Evolutionary conservation across 2,113 vertebrate genomes (phyloP), one percentile per base, ranked within the genome.

Genomic region (Stomatorhinus ivindoensis): DNA sequence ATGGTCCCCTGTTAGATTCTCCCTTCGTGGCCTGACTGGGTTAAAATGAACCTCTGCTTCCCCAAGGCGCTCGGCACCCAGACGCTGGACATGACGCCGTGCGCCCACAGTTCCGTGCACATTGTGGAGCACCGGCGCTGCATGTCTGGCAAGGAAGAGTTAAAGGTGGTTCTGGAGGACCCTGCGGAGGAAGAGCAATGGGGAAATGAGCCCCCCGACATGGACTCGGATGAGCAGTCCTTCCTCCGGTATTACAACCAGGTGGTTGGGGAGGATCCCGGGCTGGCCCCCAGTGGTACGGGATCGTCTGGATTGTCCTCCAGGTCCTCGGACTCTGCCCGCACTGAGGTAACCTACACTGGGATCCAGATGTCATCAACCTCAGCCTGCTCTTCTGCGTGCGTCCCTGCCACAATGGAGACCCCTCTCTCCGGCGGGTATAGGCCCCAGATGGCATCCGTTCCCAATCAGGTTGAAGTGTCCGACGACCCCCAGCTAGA

Each of bases 321-420:
- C 0, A 96, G 94, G 0, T 95, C 97, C 9, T 93, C 96, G 73
- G 94, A 94, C 89, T 96, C 95, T 5, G 93, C 89, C 0, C 92
- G 93, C 80, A 96, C 95, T 0, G 97, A 98, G 61, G 97, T 99
- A 89, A 96, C 98, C 50, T 99, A 99, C 93, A 98, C 98, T 0
- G 97, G 98, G 10, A 95, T 99, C 83, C 98, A 99, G 92, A 97
- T 97, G 47, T 97, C 98, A 90, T 93, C 93, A 1, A 93, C 93
- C 82, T 76, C 92, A 87, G 91, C 92, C 4, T 87, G 85, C 24
- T 93, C 93, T 1, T 94, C 93, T 73, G 53, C 92, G 88, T 91
- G 92, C 51, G n/a, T 8, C 0, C 69, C 80, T 4, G 5, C 31
- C 31, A 44, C 48, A 31, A 4, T 19, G 24, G 76, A 86, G 46